Evolutionary conservation across 2,113 vertebrate genomes (phyloP), one percentile per base, ranked within the genome.

Genomic region (Boleophthalmus pectinirostris): DNA sequence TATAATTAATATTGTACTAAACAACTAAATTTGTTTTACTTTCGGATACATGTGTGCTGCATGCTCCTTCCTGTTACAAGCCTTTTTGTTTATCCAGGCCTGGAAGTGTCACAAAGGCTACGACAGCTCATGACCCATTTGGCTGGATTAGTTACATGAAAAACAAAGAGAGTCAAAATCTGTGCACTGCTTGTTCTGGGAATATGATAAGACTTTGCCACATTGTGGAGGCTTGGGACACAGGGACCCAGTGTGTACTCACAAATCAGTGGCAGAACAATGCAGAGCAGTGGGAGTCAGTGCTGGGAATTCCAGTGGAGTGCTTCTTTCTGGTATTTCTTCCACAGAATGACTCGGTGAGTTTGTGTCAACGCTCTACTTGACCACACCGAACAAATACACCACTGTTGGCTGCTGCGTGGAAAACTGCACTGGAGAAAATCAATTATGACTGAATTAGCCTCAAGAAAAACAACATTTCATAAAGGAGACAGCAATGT

Each of bases 331-430:
- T 83, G 85, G 82, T 85, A 86, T 88, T 85, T 83, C 56, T 61
- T 73, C 72, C 66, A 25, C 77, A 78, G 78, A 74, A 76, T 74
- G 77, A 88, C 82, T 75, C 66, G 0, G 77, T 69, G 76, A 84
- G 76, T 72, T 78, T 45, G 72, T 71, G 64, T 79, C 75, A 54
- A 69, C 29, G 77, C 81, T 79, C 74, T 56, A 77, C 84, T 83
- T 66, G 67, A 84, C 74, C 68, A 13, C 49, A 72, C 85, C 75
- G 74, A 81, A 88, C 87, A 92, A 91, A 90, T 85, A 88, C 83
- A 88, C 77, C 43, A 58, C 61, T 82, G 87, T 87, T 87, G 89
- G 87, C 84, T 87, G 82, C 72, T 74, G 72, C 79, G 66, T 69
- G 67, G 70, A 83, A 54, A 82, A 69, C 77, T 20, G 70, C 61